phyloP scores from a whole-genome alignment of 2,113 vertebrate species.

The Zeus faber region DNA sequence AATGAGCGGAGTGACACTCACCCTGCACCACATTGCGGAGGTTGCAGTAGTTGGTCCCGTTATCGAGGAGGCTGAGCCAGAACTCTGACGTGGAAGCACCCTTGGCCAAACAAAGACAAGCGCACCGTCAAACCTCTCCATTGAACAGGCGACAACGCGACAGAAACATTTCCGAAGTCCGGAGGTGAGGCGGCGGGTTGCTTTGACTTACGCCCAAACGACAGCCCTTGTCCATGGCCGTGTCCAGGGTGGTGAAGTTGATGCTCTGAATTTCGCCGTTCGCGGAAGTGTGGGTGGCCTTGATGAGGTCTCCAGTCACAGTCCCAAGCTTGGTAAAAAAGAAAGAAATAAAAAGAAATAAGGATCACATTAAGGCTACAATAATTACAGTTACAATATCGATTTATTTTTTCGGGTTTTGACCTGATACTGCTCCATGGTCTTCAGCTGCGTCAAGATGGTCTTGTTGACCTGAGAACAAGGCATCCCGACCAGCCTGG shows the following conservation, averaged over 20 bases:
- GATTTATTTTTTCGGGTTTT: too few relatives aligned
- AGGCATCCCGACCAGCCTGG: constrained; percentile 45
- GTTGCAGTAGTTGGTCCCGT: constrained; percentile 63
- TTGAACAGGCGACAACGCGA: too few relatives aligned
- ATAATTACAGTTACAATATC: too few relatives aligned
- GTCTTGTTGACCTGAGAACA: constrained; percentile 36
- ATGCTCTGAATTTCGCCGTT: constrained; percentile 26
- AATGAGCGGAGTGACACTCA: too few relatives aligned
- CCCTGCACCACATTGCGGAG: constrained; percentile 47
- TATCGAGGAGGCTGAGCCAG: constrained; percentile 53
- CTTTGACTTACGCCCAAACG: constrained; percentile 31
- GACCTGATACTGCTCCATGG: constrained; percentile 54
- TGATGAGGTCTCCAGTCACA: constrained; percentile 11
- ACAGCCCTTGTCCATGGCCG: constrained; percentile 37
- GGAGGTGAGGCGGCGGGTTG: too few relatives aligned
- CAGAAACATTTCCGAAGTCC: too few relatives aligned
- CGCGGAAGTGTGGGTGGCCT: constrained; percentile 55
- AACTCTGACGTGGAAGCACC: constrained; percentile 42
- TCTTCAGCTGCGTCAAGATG: constrained; percentile 54
- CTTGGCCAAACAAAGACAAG: constrained; percentile 18
- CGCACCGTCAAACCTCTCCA: background rate
- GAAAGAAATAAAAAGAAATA: background rate
- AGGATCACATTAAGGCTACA: background rate
- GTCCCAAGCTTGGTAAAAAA: constrained; percentile 23
- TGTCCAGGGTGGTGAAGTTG: constrained; percentile 48